phyloP scores from a whole-genome alignment of 2,797 vertebrate species.

The Erpetoichthys calabaricus region DNA sequence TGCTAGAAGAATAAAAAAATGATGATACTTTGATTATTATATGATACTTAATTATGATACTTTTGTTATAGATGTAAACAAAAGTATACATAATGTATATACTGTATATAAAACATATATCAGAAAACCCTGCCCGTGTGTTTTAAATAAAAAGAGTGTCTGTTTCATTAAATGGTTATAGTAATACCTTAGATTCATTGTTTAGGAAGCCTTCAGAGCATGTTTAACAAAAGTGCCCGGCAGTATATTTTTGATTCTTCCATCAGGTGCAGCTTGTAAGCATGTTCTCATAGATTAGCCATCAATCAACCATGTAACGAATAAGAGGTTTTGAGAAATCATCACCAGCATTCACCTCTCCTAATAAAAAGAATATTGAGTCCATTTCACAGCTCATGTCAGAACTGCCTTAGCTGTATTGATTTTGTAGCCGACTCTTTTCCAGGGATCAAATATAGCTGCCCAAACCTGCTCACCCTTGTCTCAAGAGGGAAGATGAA shows the following conservation, averaged over 20 bases:
- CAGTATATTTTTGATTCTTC: neutral
- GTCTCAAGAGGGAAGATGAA: conserved; percentile 37
- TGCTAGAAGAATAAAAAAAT: too few relatives aligned
- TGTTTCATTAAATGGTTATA: too few relatives aligned
- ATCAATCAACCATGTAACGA: conserved; percentile 1
- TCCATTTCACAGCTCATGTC: conserved; percentile 17
- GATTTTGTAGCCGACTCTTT: conserved; percentile 29
- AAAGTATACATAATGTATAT: too few relatives aligned
- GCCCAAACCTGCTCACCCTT: conserved; percentile 29
- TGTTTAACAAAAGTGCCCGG: too few relatives aligned
- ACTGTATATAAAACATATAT: too few relatives aligned
- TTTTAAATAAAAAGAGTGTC: too few relatives aligned
- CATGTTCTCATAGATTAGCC: conserved; percentile 3
- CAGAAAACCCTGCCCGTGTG: too few relatives aligned
- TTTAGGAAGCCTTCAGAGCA: too few relatives aligned
- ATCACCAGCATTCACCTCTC: conserved; percentile 10
- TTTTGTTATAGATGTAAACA: too few relatives aligned
- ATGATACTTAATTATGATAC: too few relatives aligned
- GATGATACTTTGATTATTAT: too few relatives aligned
- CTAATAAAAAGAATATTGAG: conserved; percentile 26
- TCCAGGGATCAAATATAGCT: conserved; percentile 25
- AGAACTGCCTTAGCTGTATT: conserved; percentile 13
- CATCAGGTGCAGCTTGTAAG: neutral
- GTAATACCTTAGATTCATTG: too few relatives aligned
- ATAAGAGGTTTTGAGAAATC: neutral